Percentiles rank a stretch among this genome's conserved stretches.
Conservation (phyloP, 2,797 vertebrate species). For the Pogonophryne albipinna region DNA sequence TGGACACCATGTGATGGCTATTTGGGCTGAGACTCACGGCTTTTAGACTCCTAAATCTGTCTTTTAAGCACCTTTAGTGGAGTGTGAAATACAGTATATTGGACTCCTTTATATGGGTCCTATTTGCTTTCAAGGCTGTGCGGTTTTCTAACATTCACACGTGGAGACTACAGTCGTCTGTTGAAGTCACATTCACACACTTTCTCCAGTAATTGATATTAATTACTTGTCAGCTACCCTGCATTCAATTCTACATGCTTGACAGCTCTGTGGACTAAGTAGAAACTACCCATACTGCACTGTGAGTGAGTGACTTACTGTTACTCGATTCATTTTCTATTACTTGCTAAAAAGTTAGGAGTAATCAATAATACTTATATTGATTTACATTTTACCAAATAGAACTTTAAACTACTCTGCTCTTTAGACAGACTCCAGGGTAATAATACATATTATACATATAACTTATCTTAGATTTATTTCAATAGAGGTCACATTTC, state of each 20-base stretch:
- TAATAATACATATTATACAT: constrained; percentile 10
- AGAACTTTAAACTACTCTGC: constrained; percentile 16
- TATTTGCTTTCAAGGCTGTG: constrained; percentile 45
- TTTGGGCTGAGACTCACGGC: constrained; percentile 42
- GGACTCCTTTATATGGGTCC: constrained; percentile 61
- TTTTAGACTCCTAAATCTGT: constrained; percentile 62
- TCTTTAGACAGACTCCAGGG: constrained; percentile 3
- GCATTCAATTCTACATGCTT: constrained; percentile 66
- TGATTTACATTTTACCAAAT: constrained; percentile 1
- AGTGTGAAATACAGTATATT: constrained; percentile 76
- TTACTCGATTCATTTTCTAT: constrained; percentile 33
- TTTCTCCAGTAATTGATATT: constrained; percentile 83
- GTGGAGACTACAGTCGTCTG: constrained; percentile 31
- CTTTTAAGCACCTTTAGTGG: constrained; percentile 64
- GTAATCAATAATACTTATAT: constrained; percentile 14
- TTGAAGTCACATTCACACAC: constrained; percentile 79
- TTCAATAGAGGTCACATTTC: constrained; percentile 29
- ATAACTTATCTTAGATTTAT: constrained; percentile 14
- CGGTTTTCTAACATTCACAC: constrained; percentile 39
- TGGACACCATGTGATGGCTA: constrained; percentile 51
- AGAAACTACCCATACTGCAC: constrained; percentile 45
- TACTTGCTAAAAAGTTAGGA: constrained; percentile 14
- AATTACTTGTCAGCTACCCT: constrained; percentile 81
- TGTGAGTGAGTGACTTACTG: constrained; percentile 25
- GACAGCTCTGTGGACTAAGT: constrained; percentile 67